Base-by-base conservation (phyloP, 2,888 invertebrate genomes). In the Eupsilia transversa region DNA sequence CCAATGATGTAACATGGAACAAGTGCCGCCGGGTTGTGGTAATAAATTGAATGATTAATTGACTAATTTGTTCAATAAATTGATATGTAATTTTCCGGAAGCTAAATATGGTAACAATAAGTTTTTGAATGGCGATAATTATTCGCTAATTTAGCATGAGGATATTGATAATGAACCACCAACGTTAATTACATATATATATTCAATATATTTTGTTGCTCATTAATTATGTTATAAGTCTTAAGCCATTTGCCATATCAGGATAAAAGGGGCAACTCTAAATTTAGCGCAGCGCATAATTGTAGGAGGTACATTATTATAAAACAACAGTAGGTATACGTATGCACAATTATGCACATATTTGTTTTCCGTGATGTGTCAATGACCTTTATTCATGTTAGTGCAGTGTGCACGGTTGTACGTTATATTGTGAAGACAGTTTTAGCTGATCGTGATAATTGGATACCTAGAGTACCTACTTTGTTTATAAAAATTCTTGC, bases 301-400 rank as follows among this genome's bases (percentile, higher is more conserved):
- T 72, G 56, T 35, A 54, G 63, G 41, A 54, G 63, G 41, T 68
- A 57, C 61, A 54, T 63, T 65, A 72, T 66, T 72, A 75, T 75
- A 71, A 67, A 80, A 71, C 63, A 71, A 43, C 61, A 33, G 57
- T 72, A 52, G 54, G 57, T 74, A 63, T 68, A 52, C 52, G 70
- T 59, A 64, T 80, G 70, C 65, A 84, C 64, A 82, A 82, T 81
- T 73, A 72, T 84, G 78, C 77, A 79, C 59, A 74, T 68, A 66
- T 76, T 57, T 70, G 82, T 91, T 90, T 92, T 93, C 92, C 92
- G 93, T 79, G 84, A 87, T 87, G 81, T 83, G 94, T 92, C 93
- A 92, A 86, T 85, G 93, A 93, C 91, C 92, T 89, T 79, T 86
- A 91, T 89, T 74, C 85, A 75, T 93, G 90, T 91, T 88, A 86